Percentiles rank a stretch among this genome's conserved stretches.
phyloP scores from a whole-genome alignment of 2,888 invertebrate species.

The Lepidocyrtoides sp. region DNA sequence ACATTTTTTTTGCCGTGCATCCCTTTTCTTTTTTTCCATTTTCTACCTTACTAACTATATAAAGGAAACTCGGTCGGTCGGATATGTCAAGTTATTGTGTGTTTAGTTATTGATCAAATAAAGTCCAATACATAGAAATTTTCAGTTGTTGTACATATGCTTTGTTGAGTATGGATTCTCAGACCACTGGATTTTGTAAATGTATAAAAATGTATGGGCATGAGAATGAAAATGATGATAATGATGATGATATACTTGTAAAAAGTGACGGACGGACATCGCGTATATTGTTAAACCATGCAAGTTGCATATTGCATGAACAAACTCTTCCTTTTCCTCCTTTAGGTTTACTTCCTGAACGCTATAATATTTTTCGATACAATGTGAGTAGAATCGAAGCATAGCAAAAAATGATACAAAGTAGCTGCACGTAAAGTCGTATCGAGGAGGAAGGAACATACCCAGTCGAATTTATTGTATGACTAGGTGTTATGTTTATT shows the following conservation, averaged over 20 bases:
- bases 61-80: slow-evolving; percentile 72
- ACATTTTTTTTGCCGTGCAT: background rate
- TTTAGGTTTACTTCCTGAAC: slow-evolving; percentile 51
- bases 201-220: background rate
- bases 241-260: background rate
- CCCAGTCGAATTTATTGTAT: slow-evolving; percentile 12
- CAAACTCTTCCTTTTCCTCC: slow-evolving; percentile 45
- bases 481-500: slow-evolving; percentile 17
- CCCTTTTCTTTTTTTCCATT: slow-evolving; percentile 1
- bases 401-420: background rate
- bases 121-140: slow-evolving; percentile 72
- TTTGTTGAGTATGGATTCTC: slow-evolving; percentile 17
- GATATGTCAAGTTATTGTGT: slow-evolving; percentile 77
- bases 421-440: background rate
- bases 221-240: background rate
- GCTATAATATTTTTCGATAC: slow-evolving; percentile 50
- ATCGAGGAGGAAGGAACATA: no score
- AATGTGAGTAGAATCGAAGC: background rate
- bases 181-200: background rate
- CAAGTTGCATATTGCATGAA: slow-evolving; percentile 42
- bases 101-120: slow-evolving; percentile 80
- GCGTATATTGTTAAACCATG: slow-evolving; percentile 31
- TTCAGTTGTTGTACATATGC: slow-evolving; percentile 14
- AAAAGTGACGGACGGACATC: background rate
- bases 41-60: slow-evolving; percentile 30